phyloP scores from a whole-genome alignment of 2,113 vertebrate species.

The Carlito syrichta region DNA sequence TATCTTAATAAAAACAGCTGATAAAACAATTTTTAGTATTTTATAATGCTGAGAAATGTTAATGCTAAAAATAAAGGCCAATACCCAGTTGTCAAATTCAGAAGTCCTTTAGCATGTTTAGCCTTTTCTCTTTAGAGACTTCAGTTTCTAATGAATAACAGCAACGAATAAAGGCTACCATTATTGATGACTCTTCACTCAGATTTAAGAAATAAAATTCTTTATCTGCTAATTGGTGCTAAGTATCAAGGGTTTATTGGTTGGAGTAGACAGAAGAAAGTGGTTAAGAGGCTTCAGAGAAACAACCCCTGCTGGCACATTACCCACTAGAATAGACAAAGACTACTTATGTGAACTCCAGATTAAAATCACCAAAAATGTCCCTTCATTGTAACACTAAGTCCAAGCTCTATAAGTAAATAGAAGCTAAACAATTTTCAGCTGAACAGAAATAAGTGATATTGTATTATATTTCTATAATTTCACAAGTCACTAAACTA shows the following conservation, averaged over 20 bases:
- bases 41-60: conserved; percentile 55
- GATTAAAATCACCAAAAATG: conserved; percentile 60
- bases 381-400: conserved; percentile 48
- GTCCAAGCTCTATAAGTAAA: conserved; percentile 20
- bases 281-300: conserved; percentile 71
- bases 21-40: conserved; percentile 54
- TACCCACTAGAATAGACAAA: conserved; percentile 60
- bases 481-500: conserved; percentile 44
- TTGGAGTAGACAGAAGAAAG: conserved; percentile 70
- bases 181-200: conserved; percentile 72
- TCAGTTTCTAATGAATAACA: conserved; percentile 63
- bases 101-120: conserved; percentile 65
- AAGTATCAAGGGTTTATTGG: conserved; percentile 73
- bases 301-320: conserved; percentile 71
- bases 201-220: conserved; percentile 76
- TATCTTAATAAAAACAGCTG: conserved; percentile 38
- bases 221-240: conserved; percentile 73
- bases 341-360: conserved; percentile 51
- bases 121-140: conserved; percentile 62
- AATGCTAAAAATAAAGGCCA: conserved; percentile 51
- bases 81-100: conserved; percentile 64
- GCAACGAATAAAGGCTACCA: conserved; percentile 63
- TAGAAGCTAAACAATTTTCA: conserved; percentile 38
- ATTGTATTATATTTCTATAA: conserved; percentile 20
- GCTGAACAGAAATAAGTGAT: conserved; percentile 27